Percentiles rank a stretch among this genome's conserved stretches.
Conservation (phyloP, 1,140 invertebrate species). For the Marisa cornuarietis region DNA sequence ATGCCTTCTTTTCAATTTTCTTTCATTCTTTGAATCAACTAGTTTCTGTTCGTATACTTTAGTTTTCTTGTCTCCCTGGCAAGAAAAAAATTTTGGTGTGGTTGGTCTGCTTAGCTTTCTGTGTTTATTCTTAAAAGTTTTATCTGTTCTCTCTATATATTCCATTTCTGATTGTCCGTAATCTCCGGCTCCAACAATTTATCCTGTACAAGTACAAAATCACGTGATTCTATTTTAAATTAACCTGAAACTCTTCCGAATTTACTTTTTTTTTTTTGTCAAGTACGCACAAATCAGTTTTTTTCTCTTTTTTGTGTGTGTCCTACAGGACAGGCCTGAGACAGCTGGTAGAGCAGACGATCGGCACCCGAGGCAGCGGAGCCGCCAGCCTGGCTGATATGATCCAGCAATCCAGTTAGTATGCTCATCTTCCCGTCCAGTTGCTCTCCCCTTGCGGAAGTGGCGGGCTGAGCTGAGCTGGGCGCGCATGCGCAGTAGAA, state of each 20-base stretch:
- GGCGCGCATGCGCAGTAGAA: conserved; percentile 7
- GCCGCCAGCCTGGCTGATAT: conserved; percentile 16
- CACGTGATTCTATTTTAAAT: not conserved
- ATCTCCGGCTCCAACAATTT: not conserved
- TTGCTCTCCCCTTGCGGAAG: not conserved
- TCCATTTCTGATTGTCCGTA: not conserved
- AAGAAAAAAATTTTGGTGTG: too few relatives aligned
- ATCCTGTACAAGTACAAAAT: not conserved
- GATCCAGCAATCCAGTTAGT: conserved; percentile 28
- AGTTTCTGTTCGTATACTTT: not conserved
- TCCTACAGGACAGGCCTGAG: conserved; percentile 11
- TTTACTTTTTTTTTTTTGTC: not conserved
- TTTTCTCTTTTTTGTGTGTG: not conserved
- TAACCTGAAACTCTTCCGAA: not conserved
- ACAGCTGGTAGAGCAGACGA: conserved; percentile 24
- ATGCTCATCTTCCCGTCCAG: conserved; percentile 8
- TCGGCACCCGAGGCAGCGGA: conserved; percentile 6
- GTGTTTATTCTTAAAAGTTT: not conserved
- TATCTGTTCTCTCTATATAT: not conserved
- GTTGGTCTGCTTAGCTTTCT: not conserved
- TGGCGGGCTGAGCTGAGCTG: conserved; percentile 8
- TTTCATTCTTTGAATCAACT: not conserved
- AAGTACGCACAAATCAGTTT: not conserved
- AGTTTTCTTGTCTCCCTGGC: not conserved
- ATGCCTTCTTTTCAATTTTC: not conserved